Conservation (phyloP, 2,888 invertebrate genomes). For the Pasiphila rectangulata region DNA sequence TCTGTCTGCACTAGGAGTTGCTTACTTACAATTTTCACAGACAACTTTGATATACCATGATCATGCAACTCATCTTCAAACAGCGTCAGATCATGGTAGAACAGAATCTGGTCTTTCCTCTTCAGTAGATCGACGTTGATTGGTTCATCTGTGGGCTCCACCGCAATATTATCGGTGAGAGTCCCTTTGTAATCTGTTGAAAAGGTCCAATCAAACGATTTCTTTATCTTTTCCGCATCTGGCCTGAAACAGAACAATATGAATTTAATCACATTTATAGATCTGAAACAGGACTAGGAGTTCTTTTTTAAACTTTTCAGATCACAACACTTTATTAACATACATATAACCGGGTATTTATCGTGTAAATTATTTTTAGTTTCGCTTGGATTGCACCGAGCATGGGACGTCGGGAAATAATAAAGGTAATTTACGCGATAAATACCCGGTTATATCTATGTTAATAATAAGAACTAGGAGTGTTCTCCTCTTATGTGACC, state of each 20-base stretch:
- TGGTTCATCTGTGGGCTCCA: conserved; percentile 84
- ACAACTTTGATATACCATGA: conserved; percentile 94
- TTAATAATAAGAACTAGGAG: no score
- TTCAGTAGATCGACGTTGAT: conserved; percentile 94
- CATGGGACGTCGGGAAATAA: no score
- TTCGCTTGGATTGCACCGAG: no score
- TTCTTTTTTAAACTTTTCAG: no score
- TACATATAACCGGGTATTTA: no score
- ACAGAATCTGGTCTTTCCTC: conserved; percentile 93
- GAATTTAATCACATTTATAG: background rate
- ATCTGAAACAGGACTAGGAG: background rate
- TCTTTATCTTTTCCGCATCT: conserved; percentile 88
- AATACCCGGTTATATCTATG: no score
- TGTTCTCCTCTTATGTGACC: no score
- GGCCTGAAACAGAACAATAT: conserved; percentile 80
- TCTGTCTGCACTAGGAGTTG: no score
- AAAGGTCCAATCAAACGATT: conserved; percentile 99
- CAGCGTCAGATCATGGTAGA: conserved; percentile 95
- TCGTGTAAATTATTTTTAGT: no score
- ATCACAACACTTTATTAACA: no score
- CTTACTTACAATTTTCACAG: conserved; percentile 96
- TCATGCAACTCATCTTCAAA: conserved; percentile 99
- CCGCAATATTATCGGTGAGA: conserved; percentile 79
- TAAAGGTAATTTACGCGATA: no score
- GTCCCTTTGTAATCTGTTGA: conserved; percentile 95